Evolutionary conservation across 1,140 invertebrate species (phyloP).

Genomic region (Lasioglossum albipes): DNA sequence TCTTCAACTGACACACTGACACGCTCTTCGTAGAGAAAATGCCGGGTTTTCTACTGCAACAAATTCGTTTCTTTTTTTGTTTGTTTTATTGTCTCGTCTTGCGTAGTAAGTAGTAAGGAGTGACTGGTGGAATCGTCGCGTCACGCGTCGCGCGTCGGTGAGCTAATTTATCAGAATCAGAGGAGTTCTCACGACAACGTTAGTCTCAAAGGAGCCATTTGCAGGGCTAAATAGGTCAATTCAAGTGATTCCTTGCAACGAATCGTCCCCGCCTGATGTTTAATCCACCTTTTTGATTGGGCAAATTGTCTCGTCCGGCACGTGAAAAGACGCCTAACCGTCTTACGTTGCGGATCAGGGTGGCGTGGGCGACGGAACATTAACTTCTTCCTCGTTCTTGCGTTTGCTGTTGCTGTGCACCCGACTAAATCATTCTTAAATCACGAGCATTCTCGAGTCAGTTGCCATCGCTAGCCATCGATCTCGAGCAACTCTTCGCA

Average conservation of each 20-base stretch:
- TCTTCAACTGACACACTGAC: too few relatives aligned
- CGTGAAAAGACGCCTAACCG: slow-evolving; percentile 67
- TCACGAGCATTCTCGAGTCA: too few relatives aligned
- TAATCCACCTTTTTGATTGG: slow-evolving; percentile 79
- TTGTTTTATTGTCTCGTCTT: too few relatives aligned
- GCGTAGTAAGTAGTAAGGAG: too few relatives aligned
- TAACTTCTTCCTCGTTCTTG: slow-evolving; percentile 43
- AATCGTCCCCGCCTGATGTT: slow-evolving; percentile 66
- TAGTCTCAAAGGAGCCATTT: slow-evolving; percentile 46
- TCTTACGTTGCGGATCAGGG: slow-evolving; percentile 52
- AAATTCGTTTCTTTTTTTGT: too few relatives aligned
- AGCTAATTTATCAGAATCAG: slow-evolving; percentile 19
- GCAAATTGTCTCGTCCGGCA: slow-evolving; percentile 80
- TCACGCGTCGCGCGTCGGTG: background rate
- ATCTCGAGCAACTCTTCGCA: too few relatives aligned
- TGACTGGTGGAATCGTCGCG: too few relatives aligned
- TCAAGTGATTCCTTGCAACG: slow-evolving; percentile 69
- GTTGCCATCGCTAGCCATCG: too few relatives aligned
- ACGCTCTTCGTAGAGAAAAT: too few relatives aligned
- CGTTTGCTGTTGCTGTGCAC: background rate
- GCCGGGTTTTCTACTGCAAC: too few relatives aligned
- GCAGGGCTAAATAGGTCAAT: slow-evolving; percentile 71
- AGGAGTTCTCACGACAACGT: slow-evolving; percentile 28
- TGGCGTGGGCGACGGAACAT: slow-evolving; percentile 59
- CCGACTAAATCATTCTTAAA: background rate